phyloP scores from a whole-genome alignment of 1,140 invertebrate species.

The Bombus fervidus region DNA sequence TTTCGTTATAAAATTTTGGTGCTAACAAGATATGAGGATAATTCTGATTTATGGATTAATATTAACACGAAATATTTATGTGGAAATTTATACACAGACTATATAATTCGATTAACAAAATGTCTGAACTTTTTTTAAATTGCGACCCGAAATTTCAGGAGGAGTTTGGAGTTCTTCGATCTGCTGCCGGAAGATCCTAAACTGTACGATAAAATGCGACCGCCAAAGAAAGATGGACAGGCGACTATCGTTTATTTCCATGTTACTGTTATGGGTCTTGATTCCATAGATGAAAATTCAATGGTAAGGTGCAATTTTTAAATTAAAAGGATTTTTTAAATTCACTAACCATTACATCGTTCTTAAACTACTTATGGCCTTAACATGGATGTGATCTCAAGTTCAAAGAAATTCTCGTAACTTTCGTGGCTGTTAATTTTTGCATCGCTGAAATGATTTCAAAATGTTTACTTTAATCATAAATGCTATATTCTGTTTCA shows the following conservation, averaged over 20 bases:
- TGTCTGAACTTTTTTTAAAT: background rate
- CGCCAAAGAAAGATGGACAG: conserved; percentile 93
- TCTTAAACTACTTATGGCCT: too few species aligned
- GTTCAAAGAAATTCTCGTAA: background rate
- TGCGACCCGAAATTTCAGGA: conserved; percentile 80
- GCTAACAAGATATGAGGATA: background rate
- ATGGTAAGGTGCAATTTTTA: conserved; percentile 85
- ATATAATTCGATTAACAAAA: background rate
- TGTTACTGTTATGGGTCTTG: conserved; percentile 95
- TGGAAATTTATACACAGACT: background rate
- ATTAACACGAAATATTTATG: background rate
- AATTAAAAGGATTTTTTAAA: background rate
- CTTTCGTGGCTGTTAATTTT: background rate
- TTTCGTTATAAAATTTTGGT: background rate
- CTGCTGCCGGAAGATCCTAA: conserved; percentile 93
- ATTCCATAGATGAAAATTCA: conserved; percentile 95
- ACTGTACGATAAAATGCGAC: conserved; percentile 94
- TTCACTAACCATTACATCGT: background rate
- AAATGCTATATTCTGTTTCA: background rate
- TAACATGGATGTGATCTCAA: too few species aligned
- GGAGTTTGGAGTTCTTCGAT: conserved; percentile 90
- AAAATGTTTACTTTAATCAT: background rate
- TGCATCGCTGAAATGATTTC: background rate
- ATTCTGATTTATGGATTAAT: background rate
- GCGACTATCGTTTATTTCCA: conserved; percentile 94